Evolutionary conservation across 2,113 vertebrate genomes (phyloP), one percentile per base, ranked within the genome.

Genomic region (Elanoides forficatus): DNA sequence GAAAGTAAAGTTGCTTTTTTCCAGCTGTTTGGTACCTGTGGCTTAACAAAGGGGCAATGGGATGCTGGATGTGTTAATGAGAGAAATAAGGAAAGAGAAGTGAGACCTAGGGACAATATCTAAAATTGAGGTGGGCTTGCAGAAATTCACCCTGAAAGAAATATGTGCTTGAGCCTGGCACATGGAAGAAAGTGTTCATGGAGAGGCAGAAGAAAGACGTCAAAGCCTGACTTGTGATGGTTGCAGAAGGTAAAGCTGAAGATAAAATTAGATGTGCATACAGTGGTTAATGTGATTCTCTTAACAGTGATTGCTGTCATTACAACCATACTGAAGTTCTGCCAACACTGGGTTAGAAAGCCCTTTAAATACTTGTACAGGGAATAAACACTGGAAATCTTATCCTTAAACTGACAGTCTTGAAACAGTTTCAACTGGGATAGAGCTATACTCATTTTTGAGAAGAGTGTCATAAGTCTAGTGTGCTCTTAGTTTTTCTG

Each of bases 391-490:
- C 60, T 91, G 73, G 56, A 86, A 95, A 62, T 92, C 71, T 88
- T 90, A 38, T 20, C n/a, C 60, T 50, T 79, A 70, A 73, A 53
- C 8, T 76, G 74, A 65, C 42, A 88, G 52, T 45, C 85, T 91
- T 94, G 85, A 93, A 90, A 85, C 48, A 48, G 15, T 94, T 96
- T 95, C 56, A 94, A 12, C 66, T 93, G 71, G 60, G 87, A 93
- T 93, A 89, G 91, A 93, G 47, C 90, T 72, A 10, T 82, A 16
- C 45, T 92, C 19, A 55, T 73, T 94, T 94, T 75, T 62, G 45
- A 78, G 81, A 80, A 66, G 43, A 71, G 32, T 67, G 38, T 88
- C 23, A 1, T 74, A 94, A 84, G 36, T 89, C 60, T 65, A 79
- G 43, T 70, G 36, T 82, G 59, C 52, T 95, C 81, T 75, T 94